Evolutionary conservation across 2,113 vertebrate species (phyloP), one percentile per base, ranked within the genome.

Genomic region (Pangasianodon gigas): DNA sequence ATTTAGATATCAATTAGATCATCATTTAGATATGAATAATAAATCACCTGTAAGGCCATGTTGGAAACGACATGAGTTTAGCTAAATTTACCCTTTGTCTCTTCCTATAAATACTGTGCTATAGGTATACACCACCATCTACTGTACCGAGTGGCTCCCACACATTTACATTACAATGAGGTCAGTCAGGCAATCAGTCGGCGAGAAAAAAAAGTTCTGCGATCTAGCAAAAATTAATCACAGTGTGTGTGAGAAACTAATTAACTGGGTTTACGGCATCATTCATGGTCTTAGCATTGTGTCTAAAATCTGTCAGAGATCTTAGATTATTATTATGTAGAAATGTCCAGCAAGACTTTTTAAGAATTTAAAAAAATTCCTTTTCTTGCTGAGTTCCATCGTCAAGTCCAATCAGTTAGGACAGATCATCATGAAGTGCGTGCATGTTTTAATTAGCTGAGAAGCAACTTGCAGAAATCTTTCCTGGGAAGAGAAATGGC

Each of bases 381-480:
- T 58, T 67, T 58, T 16, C 37, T 24, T 18, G 44, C 58, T 19
- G 26, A 44, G 54, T 29, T 74, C 54, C 32, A 16, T 37, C 9
- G 1, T 69, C 81, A 48, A 82, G 65, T 58, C 37, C 69, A 84
- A 84, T 60, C 26, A 46, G 37, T 48, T 13, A 69, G 65, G 67
- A 71, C 21, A 41, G 24, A 41, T 56, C 7, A 75, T 87, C 19
- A 9, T 87, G 52, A 46, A 84, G 52, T 10, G 4, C 0, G 1
- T 85, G 52, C 44, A 60, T 16, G 48, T 85, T 89, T 93, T 94
- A 94, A 96, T 95, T 94, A 94, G 93, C 92, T 89, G 69, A 86
- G 89, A 77, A 77, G 88, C 77, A 93, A 88, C 90, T 89, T 67
- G 89, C 79, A 88, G 82, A 91, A 85, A 91, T 85, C 84, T 87